Percentiles rank a stretch among this genome's conserved stretches.
phyloP scores from a whole-genome alignment of 2,888 invertebrate genomes.

The Trisateles emortualis region DNA sequence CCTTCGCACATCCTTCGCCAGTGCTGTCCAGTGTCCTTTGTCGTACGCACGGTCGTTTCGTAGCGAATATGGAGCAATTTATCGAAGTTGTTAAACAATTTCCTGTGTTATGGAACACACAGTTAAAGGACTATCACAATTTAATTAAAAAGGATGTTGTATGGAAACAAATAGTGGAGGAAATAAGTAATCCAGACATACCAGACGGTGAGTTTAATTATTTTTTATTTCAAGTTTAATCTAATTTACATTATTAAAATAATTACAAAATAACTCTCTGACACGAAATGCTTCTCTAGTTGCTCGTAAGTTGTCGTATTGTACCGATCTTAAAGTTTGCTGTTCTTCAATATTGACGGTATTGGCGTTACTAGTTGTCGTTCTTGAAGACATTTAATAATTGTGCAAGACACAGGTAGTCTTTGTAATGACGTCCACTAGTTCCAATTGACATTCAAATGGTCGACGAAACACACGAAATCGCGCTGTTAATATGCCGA shows the following conservation, averaged over 20 bases:
- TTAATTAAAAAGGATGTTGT: too few species aligned
- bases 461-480: not conserved
- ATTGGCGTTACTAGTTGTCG: conserved; percentile 32
- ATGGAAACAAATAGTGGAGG: too few species aligned
- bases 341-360: conserved; percentile 35
- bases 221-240: too few species aligned
- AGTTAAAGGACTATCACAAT: too few species aligned
- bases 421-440: not conserved
- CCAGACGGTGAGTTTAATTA: too few species aligned
- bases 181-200: too few species aligned
- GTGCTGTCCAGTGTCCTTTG: conserved; percentile 36
- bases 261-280: conserved; percentile 43
- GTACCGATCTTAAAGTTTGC: conserved; percentile 35
- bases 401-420: not conserved
- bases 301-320: conserved; percentile 38
- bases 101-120: too few species aligned
- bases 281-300: conserved; percentile 42
- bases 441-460: not conserved
- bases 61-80: conserved; percentile 35
- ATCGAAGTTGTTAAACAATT: too few species aligned
- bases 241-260: conserved; percentile 38
- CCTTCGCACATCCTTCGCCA: conserved; percentile 23
- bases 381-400: conserved; percentile 30
- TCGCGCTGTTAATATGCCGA: not conserved
- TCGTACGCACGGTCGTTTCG: conserved; percentile 34